These are phyloP conservation scores for Cottus gobio DNA, from an alignment of 2,113 vertebrate genomes.

Conservation along the genomic window DNA sequence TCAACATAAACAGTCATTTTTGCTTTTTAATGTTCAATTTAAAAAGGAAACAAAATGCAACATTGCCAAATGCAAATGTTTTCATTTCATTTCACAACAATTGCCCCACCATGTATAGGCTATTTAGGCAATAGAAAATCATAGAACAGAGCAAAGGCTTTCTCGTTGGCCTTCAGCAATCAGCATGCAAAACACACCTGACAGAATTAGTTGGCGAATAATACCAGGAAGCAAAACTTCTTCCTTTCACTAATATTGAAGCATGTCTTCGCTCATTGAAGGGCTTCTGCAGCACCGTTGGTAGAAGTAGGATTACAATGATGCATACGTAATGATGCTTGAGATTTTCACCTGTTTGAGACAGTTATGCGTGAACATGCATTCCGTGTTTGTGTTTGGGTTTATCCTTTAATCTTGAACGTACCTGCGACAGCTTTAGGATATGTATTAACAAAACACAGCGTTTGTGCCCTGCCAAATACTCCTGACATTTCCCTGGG, in stretches of 20 bases:
- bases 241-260: neutral
- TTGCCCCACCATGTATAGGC: neutral
- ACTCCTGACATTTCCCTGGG: conserved; percentile 18
- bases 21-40: neutral
- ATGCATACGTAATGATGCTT: neutral
- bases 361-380: neutral
- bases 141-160: neutral
- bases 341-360: neutral
- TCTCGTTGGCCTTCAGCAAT: neutral
- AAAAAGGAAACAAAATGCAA: neutral
- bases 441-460: conserved; percentile 29
- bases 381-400: neutral
- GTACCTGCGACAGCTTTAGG: neutral
- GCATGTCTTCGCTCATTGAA: neutral
- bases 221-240: neutral
- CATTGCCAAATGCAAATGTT: neutral
- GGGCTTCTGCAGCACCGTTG: neutral
- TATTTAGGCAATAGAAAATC: neutral
- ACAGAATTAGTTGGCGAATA: neutral
- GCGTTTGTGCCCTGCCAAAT: neutral
- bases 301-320: neutral
- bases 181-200: neutral
- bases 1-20: no score
- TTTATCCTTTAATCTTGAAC: conserved; percentile 16
- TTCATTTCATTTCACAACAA: neutral